Percentiles rank a stretch among this genome's conserved stretches.
phyloP scores from a whole-genome alignment of 2,888 invertebrate genomes.

The Drosophila pegasa region DNA sequence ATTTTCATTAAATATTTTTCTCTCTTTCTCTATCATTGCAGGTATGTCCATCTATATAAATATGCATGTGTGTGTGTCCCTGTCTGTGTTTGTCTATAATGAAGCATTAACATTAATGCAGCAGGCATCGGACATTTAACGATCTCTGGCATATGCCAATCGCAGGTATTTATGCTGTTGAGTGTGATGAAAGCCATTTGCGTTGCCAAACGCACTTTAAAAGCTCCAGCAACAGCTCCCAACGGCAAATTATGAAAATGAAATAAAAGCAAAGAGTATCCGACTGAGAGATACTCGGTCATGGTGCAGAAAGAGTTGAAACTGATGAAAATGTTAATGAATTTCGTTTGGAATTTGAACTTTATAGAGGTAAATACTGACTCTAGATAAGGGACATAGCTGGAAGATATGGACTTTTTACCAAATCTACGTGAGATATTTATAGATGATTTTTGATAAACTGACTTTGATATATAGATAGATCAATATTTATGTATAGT shows the following conservation, averaged over 20 bases:
- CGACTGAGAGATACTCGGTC: background rate
- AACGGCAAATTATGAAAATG: conserved; percentile 28
- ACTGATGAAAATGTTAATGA: no score
- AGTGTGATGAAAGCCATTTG: conserved; percentile 53
- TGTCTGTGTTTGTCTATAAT: conserved; percentile 33
- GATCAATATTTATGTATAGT: no score
- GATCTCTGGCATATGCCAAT: conserved; percentile 54
- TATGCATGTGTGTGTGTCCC: background rate
- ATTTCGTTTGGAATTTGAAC: no score
- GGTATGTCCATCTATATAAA: conserved; percentile 35
- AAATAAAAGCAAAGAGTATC: conserved; percentile 8
- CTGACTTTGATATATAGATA: background rate
- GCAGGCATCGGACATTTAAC: conserved; percentile 37
- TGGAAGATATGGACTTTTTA: background rate
- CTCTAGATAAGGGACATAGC: background rate
- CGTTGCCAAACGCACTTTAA: conserved; percentile 55
- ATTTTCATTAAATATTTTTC: conserved; percentile 2
- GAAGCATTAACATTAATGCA: conserved; percentile 49
- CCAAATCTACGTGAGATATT: background rate
- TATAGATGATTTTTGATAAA: background rate
- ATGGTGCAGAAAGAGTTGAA: background rate
- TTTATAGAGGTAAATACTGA: background rate
- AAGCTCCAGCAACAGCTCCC: conserved; percentile 17
- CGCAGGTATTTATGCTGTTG: conserved; percentile 52
- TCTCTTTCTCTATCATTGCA: conserved; percentile 37